Evolutionary conservation across 2,888 invertebrate genomes (phyloP), one percentile per base, ranked within the genome.

Genomic region (Emmelina monodactyla): DNA sequence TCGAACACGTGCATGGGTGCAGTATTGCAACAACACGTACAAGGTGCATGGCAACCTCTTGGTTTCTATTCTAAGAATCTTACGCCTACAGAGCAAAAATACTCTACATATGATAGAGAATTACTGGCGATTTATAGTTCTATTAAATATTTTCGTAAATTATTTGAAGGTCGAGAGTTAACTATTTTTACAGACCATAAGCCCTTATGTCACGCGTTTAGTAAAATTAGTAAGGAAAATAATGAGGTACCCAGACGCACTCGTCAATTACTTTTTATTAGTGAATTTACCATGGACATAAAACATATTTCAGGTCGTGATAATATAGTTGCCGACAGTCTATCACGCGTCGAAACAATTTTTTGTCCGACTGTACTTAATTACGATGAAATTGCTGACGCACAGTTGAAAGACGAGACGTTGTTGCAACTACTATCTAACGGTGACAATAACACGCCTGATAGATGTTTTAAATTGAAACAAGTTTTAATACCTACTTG

Each of bases 81-180:
- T 12, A 34, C 25, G 12, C 14, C 22, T 16, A 19, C 38, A 5
- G 36, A 41, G 28, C 4, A 31, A 14, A 40, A 41, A 13, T 45
- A 45, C 16, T 22, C 29, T 25, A 34, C 40, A 1, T 42, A 42
- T 28, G 46, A 46, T 30, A 15, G 43, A 10, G 41, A 43, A 32
- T 25, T 43, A 28, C 22, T 37, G 10, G 42, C 37, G 6, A 35
- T 39, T 5, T 42, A 33, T 31, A 15, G 28, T 16, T 14, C 42
- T 4, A 31, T 42, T 4, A 28, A 29, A 25, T 22, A 42, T 37
- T 42, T 42, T 28, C 14, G 37, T 13, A 28, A 32, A 13, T 19
- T 39, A 19, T 15, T 37, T 14, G 42, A 42, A 29, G 35, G 35
- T 11, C 35, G 33, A 22, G 16, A 33, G 14, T 12, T 34, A 22